Base-by-base conservation (phyloP, 2,797 vertebrate genomes). In the Cossypha dichroa region DNA sequence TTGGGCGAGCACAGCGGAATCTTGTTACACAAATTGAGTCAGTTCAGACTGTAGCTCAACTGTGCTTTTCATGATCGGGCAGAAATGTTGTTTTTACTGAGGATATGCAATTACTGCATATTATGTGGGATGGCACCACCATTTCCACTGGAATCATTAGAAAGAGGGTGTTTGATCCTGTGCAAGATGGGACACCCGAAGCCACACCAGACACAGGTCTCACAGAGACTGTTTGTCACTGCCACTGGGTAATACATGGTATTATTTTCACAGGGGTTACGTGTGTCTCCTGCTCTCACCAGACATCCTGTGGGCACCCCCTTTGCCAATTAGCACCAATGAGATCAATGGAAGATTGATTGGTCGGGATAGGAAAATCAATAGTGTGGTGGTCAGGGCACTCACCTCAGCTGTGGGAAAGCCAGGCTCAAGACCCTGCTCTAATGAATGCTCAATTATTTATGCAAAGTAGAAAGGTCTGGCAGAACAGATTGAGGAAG, bases 391-490 rank as follows among this genome's bases (percentile, higher is more conserved):
- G 83, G 70, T 82, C 69, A 88, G 92, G 88, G 93, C 94, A 96
- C 73, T 96, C 95, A 97, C 95, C 92, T 94, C 88, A 28, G 83
- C 92, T 93, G 74, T 69, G 90, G 93, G 85, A 92, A 93, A 86
- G 80, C 94, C 69, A 85, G 40, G 85, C 94, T 86, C 92, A 79
- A 84, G 93, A 95, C 93, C 90, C 15, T 59, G 51, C 58, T 93
- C 82, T 97, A 95, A 95, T 91, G 91, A 96, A 90, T 78, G 79
- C 85, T 97, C 91, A 96, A 97, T 96, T 97, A 97, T 96, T 97
- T 97, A 97, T 94, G 94, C 96, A 96, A 95, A 97, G 72, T 33
- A 70, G 87, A 91, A 85, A 94, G 88, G 79, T 88, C 90, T 72
- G 75, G 62, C 22, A 64, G 69, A 88, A 58, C 82, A 95, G 88